Base-by-base conservation (phyloP, 1,140 invertebrate species). In the Mya arenaria region DNA sequence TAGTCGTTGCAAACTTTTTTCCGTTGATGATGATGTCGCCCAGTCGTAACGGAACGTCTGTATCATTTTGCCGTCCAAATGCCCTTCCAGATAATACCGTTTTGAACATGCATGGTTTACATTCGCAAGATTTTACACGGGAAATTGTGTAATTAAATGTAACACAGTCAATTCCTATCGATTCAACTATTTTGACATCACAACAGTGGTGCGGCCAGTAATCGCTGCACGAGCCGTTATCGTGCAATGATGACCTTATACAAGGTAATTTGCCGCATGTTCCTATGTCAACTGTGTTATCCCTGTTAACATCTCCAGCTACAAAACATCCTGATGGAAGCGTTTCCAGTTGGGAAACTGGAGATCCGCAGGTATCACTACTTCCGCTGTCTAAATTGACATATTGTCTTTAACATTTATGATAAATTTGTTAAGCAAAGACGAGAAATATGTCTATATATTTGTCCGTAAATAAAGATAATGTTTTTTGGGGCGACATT, bases 201-300 rank as follows among this genome's bases (percentile, higher is more conserved):
- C 71, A 74, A 37, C 71, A 74, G n/a, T 74, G 52, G 58, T 60
- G 25, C 8, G 55, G 34, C 71, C 71, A 74, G 32, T 48, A 74
- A 32, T 74, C 71, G 5, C 32, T 25, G 25, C 71, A 74, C 4
- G 71, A 55, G 1, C 55, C 55, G 28, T 58, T 74, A 34, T 74
- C 71, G 10, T 60, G 28, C 3, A 74, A 36, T 5, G 32, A 32
- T 5, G 32, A 4, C 15, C 15, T 23, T 32, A 74, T 74, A 36
- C 71, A 74, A 4, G 71, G 48, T 23, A 30, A 36, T 36, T 74
- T 74, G 19, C 34, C 55, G 37, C 71, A 74, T 4, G 71, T 58
- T 3, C 71, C 71, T 4, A 74, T 55, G 37, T 74, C 71, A 13
- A 74, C 36, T 8, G 52, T 36, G 6, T 3, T 4, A 34, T 13